Base-by-base conservation (phyloP, 37 sponge, comb jelly and placozoan species). In the Mnemiopsis leidyi region DNA sequence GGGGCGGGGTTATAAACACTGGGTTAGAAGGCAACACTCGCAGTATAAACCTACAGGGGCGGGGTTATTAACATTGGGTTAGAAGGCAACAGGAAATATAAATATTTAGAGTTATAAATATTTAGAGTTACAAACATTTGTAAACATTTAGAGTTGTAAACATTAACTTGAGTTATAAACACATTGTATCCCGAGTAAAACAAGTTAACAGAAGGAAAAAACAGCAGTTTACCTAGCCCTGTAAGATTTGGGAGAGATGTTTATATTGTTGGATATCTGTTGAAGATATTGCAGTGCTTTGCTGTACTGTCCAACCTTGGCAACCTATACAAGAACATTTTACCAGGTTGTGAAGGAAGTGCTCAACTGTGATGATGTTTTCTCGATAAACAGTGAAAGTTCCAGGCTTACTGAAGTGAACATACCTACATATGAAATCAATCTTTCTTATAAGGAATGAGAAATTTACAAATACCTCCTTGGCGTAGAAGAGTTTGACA, bases 211-310 rank as follows among this genome's bases (percentile, higher is more conserved):
- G n/a, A n/a, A n/a, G n/a, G n/a, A n/a, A n/a, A n/a, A n/a, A n/a
- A n/a, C n/a, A n/a, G n/a, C n/a, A n/a, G n/a, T 31, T 29, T 79
- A 85, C 90, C 90, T 85, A 28, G 90, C 90, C 39, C 90, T 38
- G 61, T 85, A 85, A 2, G 90, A 85, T 23, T 38, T 85, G 1
- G 90, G 48, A 2, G 90, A 28, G 33, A n/a, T n/a, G 23, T 40
- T 39, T 1, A 85, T 85, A 61, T 40, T 40, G 20, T 39, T 39
- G 0, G 90, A 28, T 39, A 85, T 38, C 23, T 85, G 90, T 23
- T 85, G 32, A 28, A 85, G 48, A 85, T 85, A 85, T 61, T 40
- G 61, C 26, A 85, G 90, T 23, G 90, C 40, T 29, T 40, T 38
- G 90, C 61, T 85, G 40, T 40, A 38, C 24, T 32, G 90, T 16